Evolutionary conservation across 2,888 invertebrate genomes (phyloP).

Genomic region (Automeris io): DNA sequence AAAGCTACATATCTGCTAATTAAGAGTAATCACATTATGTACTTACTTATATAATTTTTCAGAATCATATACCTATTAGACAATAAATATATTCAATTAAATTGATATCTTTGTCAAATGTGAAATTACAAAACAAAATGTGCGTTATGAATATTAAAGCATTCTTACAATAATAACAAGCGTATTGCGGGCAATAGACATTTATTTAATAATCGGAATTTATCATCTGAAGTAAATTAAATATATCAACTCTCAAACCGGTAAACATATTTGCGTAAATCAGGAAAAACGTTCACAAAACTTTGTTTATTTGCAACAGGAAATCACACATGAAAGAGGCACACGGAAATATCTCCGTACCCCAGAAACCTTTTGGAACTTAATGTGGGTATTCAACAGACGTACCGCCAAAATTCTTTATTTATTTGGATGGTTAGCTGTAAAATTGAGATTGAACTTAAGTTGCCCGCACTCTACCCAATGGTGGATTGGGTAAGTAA

Average conservation of each 20-base stretch:
- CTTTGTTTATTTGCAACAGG: conserved; percentile 5
- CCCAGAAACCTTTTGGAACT: neutral
- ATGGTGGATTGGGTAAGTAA: conserved; percentile 30
- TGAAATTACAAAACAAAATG: no score
- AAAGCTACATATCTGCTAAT: no score
- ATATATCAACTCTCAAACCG: neutral
- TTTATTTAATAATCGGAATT: no score
- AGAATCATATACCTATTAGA: no score
- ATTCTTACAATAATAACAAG: no score
- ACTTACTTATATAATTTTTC: no score
- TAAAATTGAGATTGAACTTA: conserved; percentile 30
- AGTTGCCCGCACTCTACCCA: conserved; percentile 29
- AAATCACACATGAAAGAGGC: conserved; percentile 2
- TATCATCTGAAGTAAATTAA: neutral
- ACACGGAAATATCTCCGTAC: neutral
- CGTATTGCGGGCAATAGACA: no score
- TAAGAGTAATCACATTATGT: no score
- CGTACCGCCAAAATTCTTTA: conserved; percentile 19
- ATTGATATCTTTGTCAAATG: no score
- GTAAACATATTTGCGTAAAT: neutral
- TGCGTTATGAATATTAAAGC: no score
- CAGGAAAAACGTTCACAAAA: neutral
- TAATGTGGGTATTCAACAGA: conserved; percentile 2
- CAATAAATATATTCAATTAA: no score
- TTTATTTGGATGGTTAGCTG: conserved; percentile 15